phyloP scores from a whole-genome alignment of 2,888 invertebrate species.

The Tyria jacobaeae region DNA sequence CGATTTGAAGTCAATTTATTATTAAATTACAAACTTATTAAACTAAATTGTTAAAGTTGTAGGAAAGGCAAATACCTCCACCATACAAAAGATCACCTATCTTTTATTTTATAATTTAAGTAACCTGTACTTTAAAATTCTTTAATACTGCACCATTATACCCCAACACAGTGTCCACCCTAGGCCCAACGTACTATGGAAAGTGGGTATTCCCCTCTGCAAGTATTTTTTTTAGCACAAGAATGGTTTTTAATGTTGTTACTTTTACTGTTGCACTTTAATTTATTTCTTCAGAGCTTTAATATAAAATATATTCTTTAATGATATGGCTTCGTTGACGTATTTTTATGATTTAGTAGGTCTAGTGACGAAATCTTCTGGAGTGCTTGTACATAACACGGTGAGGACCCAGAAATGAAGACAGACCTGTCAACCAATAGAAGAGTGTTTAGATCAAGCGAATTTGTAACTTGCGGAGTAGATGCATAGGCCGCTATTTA shows the following conservation, averaged over 20 bases:
- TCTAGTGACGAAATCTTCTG: slow-evolving; percentile 66
- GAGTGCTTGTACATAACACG: slow-evolving; percentile 91
- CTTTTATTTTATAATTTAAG: no score
- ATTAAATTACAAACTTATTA: no score
- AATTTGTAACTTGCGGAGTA: no score
- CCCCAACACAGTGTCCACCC: no score
- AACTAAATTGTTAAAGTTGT: background rate
- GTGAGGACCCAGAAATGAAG: slow-evolving; percentile 94
- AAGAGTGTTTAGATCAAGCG: background rate
- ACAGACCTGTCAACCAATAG: slow-evolving; percentile 83
- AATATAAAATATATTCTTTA: slow-evolving; percentile 20
- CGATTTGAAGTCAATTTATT: no score
- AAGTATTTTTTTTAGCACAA: background rate
- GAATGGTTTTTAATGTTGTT: background rate
- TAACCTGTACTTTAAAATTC: background rate
- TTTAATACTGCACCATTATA: background rate
- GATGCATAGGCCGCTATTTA: no score
- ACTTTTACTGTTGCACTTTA: background rate
- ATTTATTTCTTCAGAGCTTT: background rate
- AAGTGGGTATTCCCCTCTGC: background rate
- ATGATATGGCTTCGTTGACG: slow-evolving; percentile 28
- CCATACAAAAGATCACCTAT: no score
- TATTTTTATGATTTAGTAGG: slow-evolving; percentile 57
- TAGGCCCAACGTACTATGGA: no score
- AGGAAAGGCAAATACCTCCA: no score